phyloP scores from a whole-genome alignment of 2,113 vertebrate genomes.

The Pituophis catenifer region DNA sequence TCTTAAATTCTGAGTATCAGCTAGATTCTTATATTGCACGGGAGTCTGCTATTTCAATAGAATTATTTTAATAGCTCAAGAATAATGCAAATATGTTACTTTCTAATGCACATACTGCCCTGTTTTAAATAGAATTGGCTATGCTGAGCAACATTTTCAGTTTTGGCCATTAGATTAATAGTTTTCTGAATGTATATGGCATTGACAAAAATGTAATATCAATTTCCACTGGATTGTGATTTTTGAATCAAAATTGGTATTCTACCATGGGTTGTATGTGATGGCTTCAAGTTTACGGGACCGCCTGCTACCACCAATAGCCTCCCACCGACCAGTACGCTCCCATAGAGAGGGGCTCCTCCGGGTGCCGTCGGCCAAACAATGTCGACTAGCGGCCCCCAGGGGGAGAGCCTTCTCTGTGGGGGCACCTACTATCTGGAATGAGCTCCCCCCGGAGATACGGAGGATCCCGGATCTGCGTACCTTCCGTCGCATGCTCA shows the following conservation, averaged over 20 bases:
- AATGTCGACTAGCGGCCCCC: too few relatives aligned
- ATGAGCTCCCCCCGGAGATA: too few relatives aligned
- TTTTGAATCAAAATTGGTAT: neutral
- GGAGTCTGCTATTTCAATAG: neutral
- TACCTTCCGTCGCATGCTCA: too few relatives aligned
- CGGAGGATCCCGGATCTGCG: too few relatives aligned
- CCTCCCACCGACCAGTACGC: too few relatives aligned
- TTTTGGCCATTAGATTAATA: neutral
- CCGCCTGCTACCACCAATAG: too few relatives aligned
- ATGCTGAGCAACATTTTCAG: neutral
- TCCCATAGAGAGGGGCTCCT: too few relatives aligned
- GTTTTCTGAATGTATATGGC: neutral
- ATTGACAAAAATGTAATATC: neutral
- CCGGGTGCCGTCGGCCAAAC: too few relatives aligned
- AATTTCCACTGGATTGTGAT: neutral
- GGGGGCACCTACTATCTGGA: too few relatives aligned
- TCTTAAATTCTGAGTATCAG: neutral
- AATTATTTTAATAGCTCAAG: neutral
- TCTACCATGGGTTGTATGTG: neutral
- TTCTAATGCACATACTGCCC: neutral
- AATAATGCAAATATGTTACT: neutral
- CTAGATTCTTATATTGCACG: neutral
- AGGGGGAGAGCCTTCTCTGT: too few relatives aligned
- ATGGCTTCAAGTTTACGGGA: neutral
- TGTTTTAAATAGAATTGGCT: neutral